Evolutionary conservation across 30 jellyfish, hydroid and myxozoan genomes (phyloP).

Genomic region (Pseudorhiza aurosa): DNA sequence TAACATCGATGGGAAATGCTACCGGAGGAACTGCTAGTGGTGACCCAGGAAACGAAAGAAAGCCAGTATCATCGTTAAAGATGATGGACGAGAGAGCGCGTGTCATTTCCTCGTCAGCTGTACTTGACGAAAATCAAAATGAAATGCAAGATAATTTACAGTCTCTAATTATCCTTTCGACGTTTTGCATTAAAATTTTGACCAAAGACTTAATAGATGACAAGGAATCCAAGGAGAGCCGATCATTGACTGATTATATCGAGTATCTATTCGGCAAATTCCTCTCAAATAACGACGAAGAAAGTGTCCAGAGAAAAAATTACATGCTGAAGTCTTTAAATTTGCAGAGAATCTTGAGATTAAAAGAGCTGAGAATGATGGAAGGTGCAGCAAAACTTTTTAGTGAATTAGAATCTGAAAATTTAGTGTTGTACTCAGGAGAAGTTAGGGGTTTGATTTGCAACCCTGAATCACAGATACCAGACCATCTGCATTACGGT

Average conservation of each 20-base stretch:
- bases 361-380: no score
- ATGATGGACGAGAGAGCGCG: no score
- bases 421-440: not conserved
- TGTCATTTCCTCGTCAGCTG: no score
- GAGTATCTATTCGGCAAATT: not conserved
- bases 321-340: not conserved
- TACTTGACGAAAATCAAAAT: no score
- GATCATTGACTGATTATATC: not conserved
- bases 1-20: no score
- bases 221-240: no score
- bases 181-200: not conserved
- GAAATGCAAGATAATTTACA: no score
- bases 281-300: not conserved
- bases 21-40: no score
- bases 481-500: not conserved
- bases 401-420: not conserved
- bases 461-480: not conserved
- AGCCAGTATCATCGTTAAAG: no score
- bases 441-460: not conserved
- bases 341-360: constrained; percentile 1
- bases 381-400: not conserved
- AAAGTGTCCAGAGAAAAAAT: not conserved
- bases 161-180: not conserved
- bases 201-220: not conserved
- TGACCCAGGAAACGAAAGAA: no score